These are phyloP conservation scores for Scolanthus callimorphus DNA, from an alignment of 92 coral and sea anemone genomes.

Conservation along the genomic window DNA sequence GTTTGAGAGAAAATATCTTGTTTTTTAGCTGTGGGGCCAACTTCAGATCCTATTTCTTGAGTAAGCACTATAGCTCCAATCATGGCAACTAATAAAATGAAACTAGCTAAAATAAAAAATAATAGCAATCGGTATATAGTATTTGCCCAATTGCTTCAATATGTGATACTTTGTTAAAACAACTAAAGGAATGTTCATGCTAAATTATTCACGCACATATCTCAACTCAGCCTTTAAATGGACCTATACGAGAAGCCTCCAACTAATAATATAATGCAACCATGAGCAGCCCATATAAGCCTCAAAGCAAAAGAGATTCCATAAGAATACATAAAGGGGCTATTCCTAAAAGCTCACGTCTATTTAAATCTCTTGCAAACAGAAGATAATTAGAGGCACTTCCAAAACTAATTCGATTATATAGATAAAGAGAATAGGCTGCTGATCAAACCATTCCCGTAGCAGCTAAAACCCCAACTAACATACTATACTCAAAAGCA, in stretches of 20 bases:
- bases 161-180: slow-evolving; percentile 48
- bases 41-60: slow-evolving; percentile 61
- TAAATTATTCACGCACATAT: slow-evolving; percentile 50
- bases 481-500: slow-evolving; percentile 54
- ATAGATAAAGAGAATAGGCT: slow-evolving; percentile 72
- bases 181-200: slow-evolving; percentile 58
- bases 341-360: slow-evolving; percentile 59
- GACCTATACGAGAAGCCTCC: slow-evolving; percentile 62
- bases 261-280: slow-evolving; percentile 56
- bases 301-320: slow-evolving; percentile 64
- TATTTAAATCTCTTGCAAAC: slow-evolving; percentile 69
- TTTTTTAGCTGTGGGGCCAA: slow-evolving; percentile 65
- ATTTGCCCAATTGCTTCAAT: slow-evolving; percentile 65
- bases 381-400: slow-evolving; percentile 55
- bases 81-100: slow-evolving; percentile 68
- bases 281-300: slow-evolving; percentile 66
- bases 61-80: slow-evolving; percentile 71
- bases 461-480: slow-evolving; percentile 60
- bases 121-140: slow-evolving; percentile 52
- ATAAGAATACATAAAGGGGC: slow-evolving; percentile 51
- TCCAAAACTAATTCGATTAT: slow-evolving; percentile 78
- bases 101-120: slow-evolving; percentile 67
- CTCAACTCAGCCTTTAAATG: slow-evolving; percentile 42
- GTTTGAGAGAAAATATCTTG: slow-evolving; percentile 74
- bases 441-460: slow-evolving; percentile 71